Conservation (phyloP, 2,113 vertebrate species). For the Dermatemys mawii region DNA sequence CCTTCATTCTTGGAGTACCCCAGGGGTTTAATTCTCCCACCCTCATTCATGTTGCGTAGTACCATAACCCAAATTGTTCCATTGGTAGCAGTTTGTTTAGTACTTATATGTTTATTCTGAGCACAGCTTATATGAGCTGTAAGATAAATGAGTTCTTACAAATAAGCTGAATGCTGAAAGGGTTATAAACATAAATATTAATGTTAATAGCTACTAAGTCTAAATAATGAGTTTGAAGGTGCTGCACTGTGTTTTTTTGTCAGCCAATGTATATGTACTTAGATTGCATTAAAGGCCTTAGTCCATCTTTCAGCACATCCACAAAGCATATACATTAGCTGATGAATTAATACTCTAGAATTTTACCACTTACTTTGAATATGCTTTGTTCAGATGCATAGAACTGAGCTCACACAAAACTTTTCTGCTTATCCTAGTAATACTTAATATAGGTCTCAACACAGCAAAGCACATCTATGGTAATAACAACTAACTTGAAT, state of each 20-base stretch:
- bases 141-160: not conserved
- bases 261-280: not conserved
- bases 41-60: not conserved
- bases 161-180: not conserved
- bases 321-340: not conserved
- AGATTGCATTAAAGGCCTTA: not conserved
- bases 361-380: not conserved
- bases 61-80: not conserved
- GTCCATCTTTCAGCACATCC: not conserved
- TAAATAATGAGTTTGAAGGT: not conserved
- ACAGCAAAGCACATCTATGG: not conserved
- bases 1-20: not conserved
- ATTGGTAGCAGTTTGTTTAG: slow-evolving; percentile 6
- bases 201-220: not conserved
- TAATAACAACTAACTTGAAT: not conserved
- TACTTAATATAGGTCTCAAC: not conserved
- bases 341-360: not conserved
- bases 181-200: not conserved
- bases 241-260: not conserved
- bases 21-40: not conserved
- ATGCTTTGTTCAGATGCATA: not conserved
- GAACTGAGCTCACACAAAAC: not conserved
- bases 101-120: not conserved
- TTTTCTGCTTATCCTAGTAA: not conserved
- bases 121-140: not conserved